These are phyloP conservation scores for Tetragnatha versicolor DNA, from an alignment of 1,140 invertebrate species.

Conservation along the genomic window DNA sequence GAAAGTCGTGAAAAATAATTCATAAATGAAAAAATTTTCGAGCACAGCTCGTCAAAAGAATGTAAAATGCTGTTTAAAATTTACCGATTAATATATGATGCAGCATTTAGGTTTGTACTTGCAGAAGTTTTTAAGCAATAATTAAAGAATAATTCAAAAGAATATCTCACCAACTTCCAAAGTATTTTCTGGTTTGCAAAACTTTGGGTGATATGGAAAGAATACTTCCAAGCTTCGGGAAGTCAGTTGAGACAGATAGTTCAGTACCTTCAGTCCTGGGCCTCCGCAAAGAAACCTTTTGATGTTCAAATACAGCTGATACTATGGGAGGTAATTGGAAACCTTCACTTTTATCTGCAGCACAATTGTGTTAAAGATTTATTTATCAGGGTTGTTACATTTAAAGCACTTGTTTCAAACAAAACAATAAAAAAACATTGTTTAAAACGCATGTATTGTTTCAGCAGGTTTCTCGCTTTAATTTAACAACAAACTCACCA, in stretches of 20 bases:
- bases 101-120: background rate
- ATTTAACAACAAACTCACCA: too few species aligned
- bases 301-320: background rate
- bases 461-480: too few species aligned
- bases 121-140: background rate
- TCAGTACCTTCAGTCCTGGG: constrained; percentile 37
- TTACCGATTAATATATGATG: background rate
- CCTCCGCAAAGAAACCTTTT: background rate
- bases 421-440: too few species aligned
- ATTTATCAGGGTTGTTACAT: too few species aligned
- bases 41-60: background rate
- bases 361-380: too few species aligned
- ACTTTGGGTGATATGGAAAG: constrained; percentile 38
- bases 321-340: constrained; percentile 45
- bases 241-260: background rate
- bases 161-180: constrained; percentile 4
- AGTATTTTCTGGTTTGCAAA: constrained; percentile 25
- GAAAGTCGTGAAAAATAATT: background rate
- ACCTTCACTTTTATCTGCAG: background rate
- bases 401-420: too few species aligned
- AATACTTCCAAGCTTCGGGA: constrained; percentile 27
- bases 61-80: background rate
- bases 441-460: too few species aligned
- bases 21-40: background rate
- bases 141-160: background rate